Evolutionary conservation across 2,113 vertebrate species (phyloP), one percentile per base, ranked within the genome.

Genomic region (Clarias gariepinus): DNA sequence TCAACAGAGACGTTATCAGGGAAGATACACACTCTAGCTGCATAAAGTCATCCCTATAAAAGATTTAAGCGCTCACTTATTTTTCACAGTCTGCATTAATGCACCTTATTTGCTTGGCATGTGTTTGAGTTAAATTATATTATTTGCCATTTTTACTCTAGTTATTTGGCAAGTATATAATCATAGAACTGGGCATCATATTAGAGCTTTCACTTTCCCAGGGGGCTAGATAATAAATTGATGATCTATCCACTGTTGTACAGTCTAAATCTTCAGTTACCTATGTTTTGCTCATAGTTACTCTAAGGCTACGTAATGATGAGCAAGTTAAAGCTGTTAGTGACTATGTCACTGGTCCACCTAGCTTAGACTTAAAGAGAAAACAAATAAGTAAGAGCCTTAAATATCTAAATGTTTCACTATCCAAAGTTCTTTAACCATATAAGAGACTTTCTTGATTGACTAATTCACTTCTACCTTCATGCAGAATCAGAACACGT

Each of bases 241-340:
- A 28, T 55, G 52, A 78, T 78, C 47, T 28, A 52, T 78, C 25
- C 25, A 55, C 74, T 28, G 41, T 52, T 55, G 74, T 9, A 78
- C 74, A 18, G 6, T 78, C 25, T 28, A 78, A 25, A 55, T 55
- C 2, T 55, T 28, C 15, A 78, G 52, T 2, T 55, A 30, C 47
- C 25, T 55, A 55, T 25, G 12, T 77, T 55, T 25, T 78, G 74
- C 52, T 81, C 58, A 2, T 8, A 81, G 57, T 10, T 63, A 33
- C 33, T 41, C 55, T 69, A 53, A 78, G 71, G 73, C 52, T 60
- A 63, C 9, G 52, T 25, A 77, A 85, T 30, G 30, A 58, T 84
- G 79, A 82, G 60, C 87, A 64, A 47, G 82, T 52, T 81, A 61
- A 53, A 28, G 58, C 61, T 77, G 60, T 64, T 41, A n/a, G 53